phyloP scores from a whole-genome alignment of 2,888 invertebrate genomes.

The Theretra japonica region DNA sequence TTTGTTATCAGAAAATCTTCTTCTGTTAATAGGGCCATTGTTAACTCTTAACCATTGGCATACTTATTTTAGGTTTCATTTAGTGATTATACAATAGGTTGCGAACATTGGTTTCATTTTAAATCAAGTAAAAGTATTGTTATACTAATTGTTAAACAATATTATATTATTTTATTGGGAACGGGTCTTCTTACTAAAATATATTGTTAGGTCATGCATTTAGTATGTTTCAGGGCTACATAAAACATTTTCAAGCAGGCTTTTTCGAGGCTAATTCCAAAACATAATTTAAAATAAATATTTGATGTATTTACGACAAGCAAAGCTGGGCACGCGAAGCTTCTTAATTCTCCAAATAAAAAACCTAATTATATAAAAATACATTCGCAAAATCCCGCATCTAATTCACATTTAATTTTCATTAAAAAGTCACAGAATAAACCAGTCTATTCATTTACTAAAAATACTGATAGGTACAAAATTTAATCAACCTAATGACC shows the following conservation, averaged over 20 bases:
- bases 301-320: too few relatives aligned
- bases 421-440: neutral
- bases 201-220: too few relatives aligned
- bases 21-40: neutral
- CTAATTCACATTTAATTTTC: neutral
- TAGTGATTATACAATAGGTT: neutral
- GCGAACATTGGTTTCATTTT: neutral
- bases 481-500: constrained; percentile 11
- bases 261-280: too few relatives aligned
- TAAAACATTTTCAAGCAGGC: too few relatives aligned
- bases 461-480: neutral
- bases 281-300: too few relatives aligned
- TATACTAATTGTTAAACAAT: too few relatives aligned
- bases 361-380: neutral
- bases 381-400: neutral
- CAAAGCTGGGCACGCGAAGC: too few relatives aligned
- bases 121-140: neutral
- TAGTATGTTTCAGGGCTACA: too few relatives aligned
- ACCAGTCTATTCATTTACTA: neutral
- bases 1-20: constrained; percentile 28
- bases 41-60: neutral
- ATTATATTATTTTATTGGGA: too few relatives aligned
- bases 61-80: neutral
- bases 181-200: too few relatives aligned
- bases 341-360: neutral